These are phyloP conservation scores for Cherax quadricarinatus DNA, from an alignment of 1,140 invertebrate species.

Conservation along the genomic window DNA sequence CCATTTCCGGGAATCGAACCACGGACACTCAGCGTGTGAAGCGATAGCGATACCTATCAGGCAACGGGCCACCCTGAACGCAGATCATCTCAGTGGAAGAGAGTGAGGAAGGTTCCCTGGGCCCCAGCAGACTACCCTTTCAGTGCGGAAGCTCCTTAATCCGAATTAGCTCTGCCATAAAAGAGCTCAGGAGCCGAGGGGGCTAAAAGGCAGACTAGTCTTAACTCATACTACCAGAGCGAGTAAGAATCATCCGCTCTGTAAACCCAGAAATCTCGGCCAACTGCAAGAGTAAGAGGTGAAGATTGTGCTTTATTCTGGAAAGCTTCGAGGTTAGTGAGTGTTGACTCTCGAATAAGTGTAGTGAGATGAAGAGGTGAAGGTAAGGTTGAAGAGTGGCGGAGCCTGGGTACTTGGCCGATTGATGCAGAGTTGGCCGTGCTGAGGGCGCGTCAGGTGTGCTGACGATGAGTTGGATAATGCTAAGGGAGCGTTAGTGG, in stretches of 20 bases:
- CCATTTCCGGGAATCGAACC: too few relatives aligned
- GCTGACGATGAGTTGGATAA: too few relatives aligned
- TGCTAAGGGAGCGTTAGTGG: slow-evolving; percentile 2
- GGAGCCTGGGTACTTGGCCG: not conserved
- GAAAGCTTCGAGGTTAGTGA: not conserved
- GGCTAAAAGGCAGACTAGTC: not conserved
- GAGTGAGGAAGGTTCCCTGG: too few relatives aligned
- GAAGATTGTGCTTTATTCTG: slow-evolving; percentile 20
- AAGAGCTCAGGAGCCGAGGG: not conserved
- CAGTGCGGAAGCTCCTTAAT: not conserved
- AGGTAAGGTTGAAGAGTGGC: not conserved
- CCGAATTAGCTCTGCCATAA: not conserved
- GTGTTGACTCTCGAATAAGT: not conserved
- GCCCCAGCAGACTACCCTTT: too few relatives aligned
- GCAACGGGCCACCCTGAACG: too few relatives aligned
- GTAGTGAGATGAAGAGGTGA: not conserved
- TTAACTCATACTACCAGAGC: slow-evolving; percentile 11
- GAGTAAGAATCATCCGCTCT: not conserved
- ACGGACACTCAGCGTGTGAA: too few relatives aligned
- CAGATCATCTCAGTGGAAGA: too few relatives aligned
- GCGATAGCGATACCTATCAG: too few relatives aligned
- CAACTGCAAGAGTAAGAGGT: slow-evolving; percentile 4
- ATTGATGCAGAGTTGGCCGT: too few relatives aligned
- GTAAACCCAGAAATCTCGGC: not conserved
- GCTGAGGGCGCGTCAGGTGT: too few relatives aligned